Evolutionary conservation across 2,797 vertebrate species (phyloP).

Genomic region (Hoplostethus atlanticus): DNA sequence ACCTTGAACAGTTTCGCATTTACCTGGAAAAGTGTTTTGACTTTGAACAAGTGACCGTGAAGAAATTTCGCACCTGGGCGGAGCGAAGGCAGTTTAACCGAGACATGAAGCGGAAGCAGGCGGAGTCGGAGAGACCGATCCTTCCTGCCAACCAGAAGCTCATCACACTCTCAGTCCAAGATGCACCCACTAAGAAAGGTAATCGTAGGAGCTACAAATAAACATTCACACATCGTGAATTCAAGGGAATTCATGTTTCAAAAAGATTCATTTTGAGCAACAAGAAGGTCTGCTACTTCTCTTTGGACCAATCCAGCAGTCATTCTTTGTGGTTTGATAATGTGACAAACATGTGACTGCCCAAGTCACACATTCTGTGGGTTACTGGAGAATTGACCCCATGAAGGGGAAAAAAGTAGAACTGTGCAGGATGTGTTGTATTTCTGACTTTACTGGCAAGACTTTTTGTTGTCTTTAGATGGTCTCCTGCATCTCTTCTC

Average conservation of each 20-base stretch:
- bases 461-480: background rate
- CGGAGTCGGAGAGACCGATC: conserved; percentile 95
- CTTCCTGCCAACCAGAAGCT: conserved; percentile 98
- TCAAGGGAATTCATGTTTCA: background rate
- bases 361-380: background rate
- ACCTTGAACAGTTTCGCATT: conserved; percentile 93
- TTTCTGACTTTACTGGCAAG: background rate
- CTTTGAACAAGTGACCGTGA: conserved; percentile 98
- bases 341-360: no score
- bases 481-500: background rate
- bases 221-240: background rate
- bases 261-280: background rate
- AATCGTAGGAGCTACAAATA: background rate
- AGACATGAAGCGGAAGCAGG: conserved; percentile 98
- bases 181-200: conserved; percentile 99
- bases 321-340: no score
- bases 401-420: background rate
- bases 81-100: conserved; percentile 98
- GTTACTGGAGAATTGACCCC: background rate
- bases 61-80: conserved; percentile 98
- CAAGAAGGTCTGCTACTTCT: background rate
- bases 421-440: no score
- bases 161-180: conserved; percentile 97
- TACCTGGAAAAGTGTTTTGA: conserved; percentile 98
- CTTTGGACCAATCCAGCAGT: no score